Conservation (phyloP, 2,113 vertebrate species). For the Neodon shergylaensis region DNA sequence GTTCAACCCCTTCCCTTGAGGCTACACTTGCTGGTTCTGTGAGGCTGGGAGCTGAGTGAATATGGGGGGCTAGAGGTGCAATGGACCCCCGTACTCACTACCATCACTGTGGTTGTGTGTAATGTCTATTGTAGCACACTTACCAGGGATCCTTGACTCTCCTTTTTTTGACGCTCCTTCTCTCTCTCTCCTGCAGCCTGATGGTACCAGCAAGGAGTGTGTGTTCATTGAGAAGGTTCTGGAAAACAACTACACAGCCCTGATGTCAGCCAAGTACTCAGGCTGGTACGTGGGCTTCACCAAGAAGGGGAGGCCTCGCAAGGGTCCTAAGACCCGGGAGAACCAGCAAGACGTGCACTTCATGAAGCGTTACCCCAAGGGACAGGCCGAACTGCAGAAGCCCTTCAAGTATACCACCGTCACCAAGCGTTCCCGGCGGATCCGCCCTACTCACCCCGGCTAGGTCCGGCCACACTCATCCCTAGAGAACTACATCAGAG, state of each 20-base stretch:
- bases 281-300: constrained; percentile 94
- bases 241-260: constrained; percentile 93
- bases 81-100: not conserved
- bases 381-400: constrained; percentile 90
- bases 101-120: not conserved
- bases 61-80: not conserved
- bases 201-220: constrained; percentile 90
- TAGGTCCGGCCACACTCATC: constrained; percentile 79
- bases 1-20: not conserved
- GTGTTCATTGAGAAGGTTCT: constrained; percentile 93
- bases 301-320: constrained; percentile 91
- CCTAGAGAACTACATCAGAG: constrained; percentile 88
- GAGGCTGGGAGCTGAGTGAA: not conserved
- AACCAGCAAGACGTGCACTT: constrained; percentile 94
- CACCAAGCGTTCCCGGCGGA: constrained; percentile 90
- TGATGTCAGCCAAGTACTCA: constrained; percentile 91
- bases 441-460: constrained; percentile 89
- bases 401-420: constrained; percentile 93
- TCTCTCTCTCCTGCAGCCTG: constrained; percentile 81
- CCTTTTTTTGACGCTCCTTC: not conserved
- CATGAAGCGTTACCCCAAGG: constrained; percentile 93
- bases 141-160: not conserved
- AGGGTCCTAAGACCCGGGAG: constrained; percentile 91
- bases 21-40: not conserved
- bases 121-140: not conserved